phyloP scores from a whole-genome alignment of 2,888 invertebrate genomes.

The Morpho helenor region DNA sequence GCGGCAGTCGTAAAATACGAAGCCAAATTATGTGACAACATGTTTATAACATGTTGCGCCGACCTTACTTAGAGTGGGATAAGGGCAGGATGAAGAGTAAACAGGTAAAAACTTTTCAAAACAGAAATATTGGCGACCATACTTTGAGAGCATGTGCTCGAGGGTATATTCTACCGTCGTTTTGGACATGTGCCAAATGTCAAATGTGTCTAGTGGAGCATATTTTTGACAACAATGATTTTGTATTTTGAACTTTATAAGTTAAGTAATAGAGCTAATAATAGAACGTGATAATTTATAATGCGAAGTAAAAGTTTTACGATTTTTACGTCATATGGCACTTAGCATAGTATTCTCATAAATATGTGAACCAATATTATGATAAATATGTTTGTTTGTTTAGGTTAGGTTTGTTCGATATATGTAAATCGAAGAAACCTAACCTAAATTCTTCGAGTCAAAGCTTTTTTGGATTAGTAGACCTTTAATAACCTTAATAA shows the following conservation, averaged over 20 bases:
- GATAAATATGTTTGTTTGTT: too few relatives aligned
- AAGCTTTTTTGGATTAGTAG: too few relatives aligned
- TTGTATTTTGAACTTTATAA: constrained; percentile 3
- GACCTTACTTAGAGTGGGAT: too few relatives aligned
- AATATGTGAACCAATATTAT: background rate
- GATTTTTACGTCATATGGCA: constrained; percentile 1
- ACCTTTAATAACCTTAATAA: too few relatives aligned
- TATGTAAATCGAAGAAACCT: too few relatives aligned
- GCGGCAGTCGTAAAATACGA: too few relatives aligned
- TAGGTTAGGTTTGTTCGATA: too few relatives aligned
- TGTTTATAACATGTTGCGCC: too few relatives aligned
- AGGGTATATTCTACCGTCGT: constrained; percentile 6
- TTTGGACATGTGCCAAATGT: constrained; percentile 17
- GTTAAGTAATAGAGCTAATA: background rate
- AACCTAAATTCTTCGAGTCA: too few relatives aligned
- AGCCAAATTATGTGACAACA: too few relatives aligned
- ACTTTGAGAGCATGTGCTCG: constrained; percentile 11
- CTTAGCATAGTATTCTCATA: constrained; percentile 5
- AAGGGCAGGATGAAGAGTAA: background rate
- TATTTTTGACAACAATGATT: background rate
- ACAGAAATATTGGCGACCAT: constrained; percentile 6
- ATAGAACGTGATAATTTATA: background rate
- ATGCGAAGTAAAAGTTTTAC: constrained; percentile 3
- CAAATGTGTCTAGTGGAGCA: constrained; percentile 11
- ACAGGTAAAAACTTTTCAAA: background rate